Conservation (phyloP, 1,140 invertebrate genomes). For the Drosophila subobscura region DNA sequence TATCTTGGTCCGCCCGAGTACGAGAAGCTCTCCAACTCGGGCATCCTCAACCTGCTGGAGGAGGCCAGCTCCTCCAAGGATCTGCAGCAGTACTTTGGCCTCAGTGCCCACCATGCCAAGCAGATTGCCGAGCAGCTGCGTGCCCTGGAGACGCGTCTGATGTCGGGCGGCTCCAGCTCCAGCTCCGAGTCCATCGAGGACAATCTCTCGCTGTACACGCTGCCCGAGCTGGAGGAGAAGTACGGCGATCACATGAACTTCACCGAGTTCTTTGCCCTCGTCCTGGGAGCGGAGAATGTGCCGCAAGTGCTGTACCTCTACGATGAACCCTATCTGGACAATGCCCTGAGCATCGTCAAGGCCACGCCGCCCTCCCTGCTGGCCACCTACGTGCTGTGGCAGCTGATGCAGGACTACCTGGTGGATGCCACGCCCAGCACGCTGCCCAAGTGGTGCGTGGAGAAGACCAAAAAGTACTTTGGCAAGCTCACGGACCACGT, state of each 20-base stretch:
- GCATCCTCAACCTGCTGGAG: conserved; percentile 21
- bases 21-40: not conserved
- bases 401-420: conserved; percentile 55
- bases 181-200: conserved; percentile 13
- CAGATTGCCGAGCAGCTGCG: conserved; percentile 27
- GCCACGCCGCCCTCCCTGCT: conserved; percentile 20
- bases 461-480: conserved; percentile 60
- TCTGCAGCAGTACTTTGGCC: conserved; percentile 40
- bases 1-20: conserved; percentile 51
- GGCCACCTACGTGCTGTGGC: conserved; percentile 63
- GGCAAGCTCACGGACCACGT: conserved; percentile 55
- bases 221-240: conserved; percentile 45
- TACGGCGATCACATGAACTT: conserved; percentile 54
- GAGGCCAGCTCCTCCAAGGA: not conserved
- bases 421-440: conserved; percentile 2
- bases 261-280: conserved; percentile 47
- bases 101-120: conserved; percentile 25
- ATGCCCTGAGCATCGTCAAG: conserved; percentile 16
- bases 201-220: conserved; percentile 25
- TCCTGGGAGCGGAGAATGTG: conserved; percentile 45
- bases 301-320: conserved; percentile 55
- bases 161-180: not conserved
- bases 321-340: conserved; percentile 26
- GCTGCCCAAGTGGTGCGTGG: conserved; percentile 50
- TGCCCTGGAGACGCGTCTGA: conserved; percentile 20